A percentile compares a stretch with the other conserved stretches of the same genome.
These are phyloP conservation scores for Zosterops japonicus DNA, from an alignment of 2,113 vertebrate species.

Conservation along the genomic window DNA sequence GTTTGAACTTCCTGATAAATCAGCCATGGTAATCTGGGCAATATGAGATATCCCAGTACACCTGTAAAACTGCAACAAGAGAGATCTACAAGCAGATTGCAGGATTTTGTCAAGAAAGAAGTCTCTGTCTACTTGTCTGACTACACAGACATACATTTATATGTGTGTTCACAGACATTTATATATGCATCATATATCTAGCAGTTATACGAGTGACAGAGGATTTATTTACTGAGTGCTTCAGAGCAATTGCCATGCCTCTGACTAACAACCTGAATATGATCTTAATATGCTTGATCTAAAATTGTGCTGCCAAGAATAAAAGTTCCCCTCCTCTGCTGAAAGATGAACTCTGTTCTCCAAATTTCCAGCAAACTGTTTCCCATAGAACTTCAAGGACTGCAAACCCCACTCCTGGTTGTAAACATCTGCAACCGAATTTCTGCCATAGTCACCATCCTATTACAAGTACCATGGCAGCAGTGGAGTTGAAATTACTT, in stretches of 20 bases:
- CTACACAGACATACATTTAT: not conserved
- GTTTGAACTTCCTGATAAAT: conserved; percentile 18
- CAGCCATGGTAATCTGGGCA: not conserved
- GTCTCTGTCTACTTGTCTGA: not conserved
- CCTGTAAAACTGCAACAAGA: not conserved
- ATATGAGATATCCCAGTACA: not conserved
- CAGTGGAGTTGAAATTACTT: not conserved
- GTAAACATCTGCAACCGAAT: not conserved
- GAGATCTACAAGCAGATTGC: not conserved
- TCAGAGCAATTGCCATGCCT: not conserved
- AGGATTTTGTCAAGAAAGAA: not conserved
- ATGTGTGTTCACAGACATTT: not conserved
- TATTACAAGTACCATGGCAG: not conserved
- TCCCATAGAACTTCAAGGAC: not conserved
- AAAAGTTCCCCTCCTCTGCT: not conserved
- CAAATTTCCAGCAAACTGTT: not conserved
- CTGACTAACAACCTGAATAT: not conserved
- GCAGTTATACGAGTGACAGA: not conserved
- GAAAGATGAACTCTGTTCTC: not conserved
- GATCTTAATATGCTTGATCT: not conserved
- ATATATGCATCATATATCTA: not conserved
- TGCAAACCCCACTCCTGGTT: not conserved
- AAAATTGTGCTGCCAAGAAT: not conserved
- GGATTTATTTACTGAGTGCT: not conserved
- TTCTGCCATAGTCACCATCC: not conserved